Conservation (phyloP, 1,140 invertebrate genomes). For the Sycobia sp. region DNA sequence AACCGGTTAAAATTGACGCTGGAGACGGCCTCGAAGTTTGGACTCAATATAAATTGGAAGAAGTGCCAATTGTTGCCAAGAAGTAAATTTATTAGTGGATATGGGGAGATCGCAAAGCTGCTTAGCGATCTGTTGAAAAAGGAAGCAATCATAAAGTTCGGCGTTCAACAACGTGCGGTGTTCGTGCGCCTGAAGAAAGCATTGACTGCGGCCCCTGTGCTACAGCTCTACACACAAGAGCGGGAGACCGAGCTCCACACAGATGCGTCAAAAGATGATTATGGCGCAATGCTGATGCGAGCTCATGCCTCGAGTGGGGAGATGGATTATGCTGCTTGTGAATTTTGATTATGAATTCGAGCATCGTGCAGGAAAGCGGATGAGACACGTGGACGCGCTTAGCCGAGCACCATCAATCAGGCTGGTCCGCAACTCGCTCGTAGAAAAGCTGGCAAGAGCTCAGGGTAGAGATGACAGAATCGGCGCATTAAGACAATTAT, state of each 20-base stretch:
- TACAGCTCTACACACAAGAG: neutral
- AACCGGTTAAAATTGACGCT: neutral
- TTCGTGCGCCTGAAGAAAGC: neutral
- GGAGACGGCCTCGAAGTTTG: too few species aligned
- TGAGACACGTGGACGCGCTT: neutral
- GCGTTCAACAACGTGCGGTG: neutral
- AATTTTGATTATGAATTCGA: neutral
- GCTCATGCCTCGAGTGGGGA: neutral
- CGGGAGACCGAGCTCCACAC: constrained; percentile 1
- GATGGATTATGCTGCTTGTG: neutral
- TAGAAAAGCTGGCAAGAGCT: neutral
- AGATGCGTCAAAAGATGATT: too few species aligned
- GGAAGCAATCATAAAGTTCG: constrained; percentile 36
- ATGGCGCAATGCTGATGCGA: neutral
- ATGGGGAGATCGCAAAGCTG: constrained; percentile 32
- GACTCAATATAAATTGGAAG: too few species aligned
- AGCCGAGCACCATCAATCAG: neutral
- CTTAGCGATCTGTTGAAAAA: too few species aligned
- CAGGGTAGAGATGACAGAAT: neutral
- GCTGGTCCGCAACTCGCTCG: neutral
- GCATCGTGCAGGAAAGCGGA: neutral
- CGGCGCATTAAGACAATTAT: neutral
- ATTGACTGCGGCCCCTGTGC: neutral
- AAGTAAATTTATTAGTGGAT: constrained; percentile 38
- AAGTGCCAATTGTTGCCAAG: neutral